phyloP scores from a whole-genome alignment of 1,140 invertebrate genomes.

The Panagrolaimus sp. region DNA sequence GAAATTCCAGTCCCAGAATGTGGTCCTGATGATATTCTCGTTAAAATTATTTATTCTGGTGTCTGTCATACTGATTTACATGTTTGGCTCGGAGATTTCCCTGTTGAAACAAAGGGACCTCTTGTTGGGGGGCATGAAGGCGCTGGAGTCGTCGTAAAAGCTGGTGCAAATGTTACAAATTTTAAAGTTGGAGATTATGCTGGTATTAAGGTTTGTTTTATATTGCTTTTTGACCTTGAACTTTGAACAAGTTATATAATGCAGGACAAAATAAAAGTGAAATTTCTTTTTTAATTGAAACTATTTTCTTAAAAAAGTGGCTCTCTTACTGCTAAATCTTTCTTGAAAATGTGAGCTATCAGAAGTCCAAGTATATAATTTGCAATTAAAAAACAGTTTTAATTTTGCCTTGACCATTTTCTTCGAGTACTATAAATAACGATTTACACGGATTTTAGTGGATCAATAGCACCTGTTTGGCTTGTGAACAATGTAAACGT shows the following conservation, averaged over 20 bases:
- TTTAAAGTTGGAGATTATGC: conserved; percentile 9
- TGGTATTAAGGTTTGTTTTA: conserved; percentile 9
- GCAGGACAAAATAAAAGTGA: no score
- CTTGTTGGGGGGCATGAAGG: conserved; percentile 10
- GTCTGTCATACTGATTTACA: conserved; percentile 10
- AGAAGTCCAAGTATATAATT: no score
- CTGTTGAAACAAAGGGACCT: conserved; percentile 2
- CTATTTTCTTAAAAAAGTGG: no score
- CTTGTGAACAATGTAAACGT: conserved; percentile 3
- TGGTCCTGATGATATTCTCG: not conserved
- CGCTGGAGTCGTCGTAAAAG: conserved; percentile 3
- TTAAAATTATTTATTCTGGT: not conserved
- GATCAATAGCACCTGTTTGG: conserved; percentile 11
- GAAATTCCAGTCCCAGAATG: conserved; percentile 1
- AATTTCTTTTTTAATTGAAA: no score
- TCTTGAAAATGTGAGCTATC: no score
- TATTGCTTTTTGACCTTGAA: no score
- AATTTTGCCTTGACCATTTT: no score
- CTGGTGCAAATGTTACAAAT: conserved; percentile 1
- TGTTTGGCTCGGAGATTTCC: conserved; percentile 2
- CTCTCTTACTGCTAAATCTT: no score
- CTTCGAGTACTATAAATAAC: no score
- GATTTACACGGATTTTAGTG: no score
- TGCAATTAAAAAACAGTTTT: no score
- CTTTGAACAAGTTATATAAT: no score